phyloP scores from a whole-genome alignment of 2,113 vertebrate species.

The Sminthopsis crassicaudata region DNA sequence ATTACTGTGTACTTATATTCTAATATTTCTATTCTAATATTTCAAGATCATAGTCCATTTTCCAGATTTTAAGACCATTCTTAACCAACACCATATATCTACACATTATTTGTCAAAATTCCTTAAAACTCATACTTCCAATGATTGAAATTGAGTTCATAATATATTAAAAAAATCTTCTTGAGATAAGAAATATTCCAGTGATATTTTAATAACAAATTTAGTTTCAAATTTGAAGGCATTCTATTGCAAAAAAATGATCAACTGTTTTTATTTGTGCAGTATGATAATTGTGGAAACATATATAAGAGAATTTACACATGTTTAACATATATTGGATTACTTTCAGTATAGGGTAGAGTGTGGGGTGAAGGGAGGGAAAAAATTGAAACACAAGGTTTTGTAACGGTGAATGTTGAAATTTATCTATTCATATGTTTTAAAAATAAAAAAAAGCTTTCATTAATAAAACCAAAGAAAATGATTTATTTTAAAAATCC shows the following conservation, averaged over 20 bases:
- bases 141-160: neutral
- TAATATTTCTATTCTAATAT: neutral
- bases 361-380: too few species aligned
- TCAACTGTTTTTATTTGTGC: neutral
- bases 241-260: neutral
- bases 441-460: too few species aligned
- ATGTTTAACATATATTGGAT: too few species aligned
- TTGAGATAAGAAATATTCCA: neutral
- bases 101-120: neutral
- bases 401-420: too few species aligned
- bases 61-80: neutral
- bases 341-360: too few species aligned
- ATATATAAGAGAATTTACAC: too few species aligned
- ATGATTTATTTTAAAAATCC: neutral
- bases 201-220: neutral
- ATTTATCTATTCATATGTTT: too few species aligned
- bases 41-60: neutral
- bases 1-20: too few species aligned
- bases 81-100: neutral
- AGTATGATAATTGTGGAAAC: too few species aligned
- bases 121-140: neutral
- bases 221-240: neutral
- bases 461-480: neutral
- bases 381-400: too few species aligned
- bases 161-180: neutral